Percentiles rank a stretch among this genome's conserved stretches.
Evolutionary conservation across 2,797 vertebrate species (phyloP).

Genomic region (Melanotaenia trifasciata): DNA sequence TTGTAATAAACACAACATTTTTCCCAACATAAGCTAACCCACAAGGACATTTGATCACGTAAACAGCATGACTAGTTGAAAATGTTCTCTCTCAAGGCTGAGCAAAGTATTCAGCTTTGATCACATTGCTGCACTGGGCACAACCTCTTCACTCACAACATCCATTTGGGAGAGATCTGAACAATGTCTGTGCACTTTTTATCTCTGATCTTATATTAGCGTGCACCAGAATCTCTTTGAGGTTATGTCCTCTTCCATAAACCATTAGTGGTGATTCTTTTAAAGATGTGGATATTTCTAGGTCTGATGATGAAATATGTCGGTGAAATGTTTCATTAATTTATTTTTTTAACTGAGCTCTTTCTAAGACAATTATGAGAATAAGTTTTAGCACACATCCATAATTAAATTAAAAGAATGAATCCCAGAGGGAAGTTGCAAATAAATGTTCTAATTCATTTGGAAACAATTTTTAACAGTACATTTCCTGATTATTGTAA

Average conservation of each 20-base stretch:
- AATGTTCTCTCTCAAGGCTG: neutral
- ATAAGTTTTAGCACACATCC: no score
- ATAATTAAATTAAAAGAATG: no score
- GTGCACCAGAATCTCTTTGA: neutral
- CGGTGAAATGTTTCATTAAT: neutral
- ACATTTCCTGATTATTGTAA: neutral
- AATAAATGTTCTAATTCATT: no score
- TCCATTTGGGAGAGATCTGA: neutral
- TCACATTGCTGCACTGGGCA: neutral
- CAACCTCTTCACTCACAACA: neutral
- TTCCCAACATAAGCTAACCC: neutral
- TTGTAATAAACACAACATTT: neutral
- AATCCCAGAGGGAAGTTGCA: no score
- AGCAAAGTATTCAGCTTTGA: neutral
- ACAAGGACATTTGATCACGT: neutral
- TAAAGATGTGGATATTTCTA: neutral
- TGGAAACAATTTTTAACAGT: neutral
- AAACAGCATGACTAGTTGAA: neutral
- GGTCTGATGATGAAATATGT: neutral
- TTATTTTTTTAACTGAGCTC: no score
- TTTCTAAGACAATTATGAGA: no score
- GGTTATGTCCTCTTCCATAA: neutral
- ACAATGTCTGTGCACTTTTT: neutral
- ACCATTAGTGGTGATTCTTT: neutral
- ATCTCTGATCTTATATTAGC: neutral